phyloP scores from a whole-genome alignment of 2,888 invertebrate species.

The Habroteleia sp. region DNA sequence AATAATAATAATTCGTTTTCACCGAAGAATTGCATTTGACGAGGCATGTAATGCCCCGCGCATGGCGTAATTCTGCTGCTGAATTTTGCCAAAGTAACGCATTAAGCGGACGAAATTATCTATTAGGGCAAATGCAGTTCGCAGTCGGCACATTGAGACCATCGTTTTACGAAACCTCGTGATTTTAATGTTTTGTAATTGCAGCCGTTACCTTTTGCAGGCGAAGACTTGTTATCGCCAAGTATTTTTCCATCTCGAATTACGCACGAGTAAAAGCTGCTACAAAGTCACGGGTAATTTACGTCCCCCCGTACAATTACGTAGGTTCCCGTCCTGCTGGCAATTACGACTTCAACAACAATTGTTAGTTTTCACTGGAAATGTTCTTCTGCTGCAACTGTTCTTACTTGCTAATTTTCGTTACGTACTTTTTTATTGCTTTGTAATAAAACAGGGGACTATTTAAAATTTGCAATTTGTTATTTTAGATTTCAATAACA shows the following conservation, averaged over 20 bases:
- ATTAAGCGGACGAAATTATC: too few species aligned
- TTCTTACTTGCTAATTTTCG: neutral
- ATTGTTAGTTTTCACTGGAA: slow-evolving; percentile 17
- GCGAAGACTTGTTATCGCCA: slow-evolving; percentile 22
- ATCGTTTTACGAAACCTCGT: too few species aligned
- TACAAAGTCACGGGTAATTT: slow-evolving; percentile 55
- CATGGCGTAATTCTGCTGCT: neutral
- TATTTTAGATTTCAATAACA: too few species aligned
- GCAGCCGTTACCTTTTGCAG: too few species aligned
- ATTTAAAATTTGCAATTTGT: too few species aligned
- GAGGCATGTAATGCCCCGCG: slow-evolving; percentile 4
- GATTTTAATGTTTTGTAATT: too few species aligned
- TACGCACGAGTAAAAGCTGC: slow-evolving; percentile 42
- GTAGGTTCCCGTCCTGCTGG: slow-evolving; percentile 15
- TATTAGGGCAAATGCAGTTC: too few species aligned
- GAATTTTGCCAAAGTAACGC: slow-evolving; percentile 14
- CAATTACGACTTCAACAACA: slow-evolving; percentile 14
- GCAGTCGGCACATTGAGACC: too few species aligned
- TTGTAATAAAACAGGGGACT: too few species aligned
- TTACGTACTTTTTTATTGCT: too few species aligned
- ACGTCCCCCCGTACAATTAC: slow-evolving; percentile 22
- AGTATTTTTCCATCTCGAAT: slow-evolving; percentile 35
- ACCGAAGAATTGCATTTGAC: slow-evolving; percentile 22
- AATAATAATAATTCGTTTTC: slow-evolving; percentile 31
- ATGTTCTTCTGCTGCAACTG: too few species aligned